Base-by-base conservation (phyloP, 2,797 vertebrate genomes). In the Microcaecilia unicolor region DNA sequence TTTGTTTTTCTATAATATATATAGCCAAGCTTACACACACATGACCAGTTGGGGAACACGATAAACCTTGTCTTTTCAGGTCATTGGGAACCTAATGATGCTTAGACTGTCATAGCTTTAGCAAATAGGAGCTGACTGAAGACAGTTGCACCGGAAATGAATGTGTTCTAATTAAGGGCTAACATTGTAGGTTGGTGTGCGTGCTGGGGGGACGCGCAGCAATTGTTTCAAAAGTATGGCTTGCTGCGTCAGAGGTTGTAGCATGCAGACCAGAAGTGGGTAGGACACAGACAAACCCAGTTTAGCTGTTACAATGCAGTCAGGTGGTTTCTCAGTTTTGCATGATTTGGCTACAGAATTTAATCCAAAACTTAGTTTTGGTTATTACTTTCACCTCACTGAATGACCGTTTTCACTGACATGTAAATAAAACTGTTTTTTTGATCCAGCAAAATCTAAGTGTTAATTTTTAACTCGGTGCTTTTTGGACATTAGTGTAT, bases 161-260 rank as follows among this genome's bases (percentile, higher is more conserved):
- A 33, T 50, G 4, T 44, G 25, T 58, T n/a, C n/a, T 72, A 50
- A 53, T n/a, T 64, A 80, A 81, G 79, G 75, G 78, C 78, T 83
- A 67, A 63, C 67, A 52, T 66, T 52, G 65, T 46, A 31, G 56
- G 51, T 55, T 53, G 22, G 51, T 12, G 24, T 0, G 10, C 51
- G 56, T 27, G 52, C 35, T 49, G 22, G 36, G 37, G 35, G 30
- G 44, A 39, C 28, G 34, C 21, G 10, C 22, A 24, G 25, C 1
- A 17, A 41, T 15, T 34, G 35, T 41, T 18, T 39, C 48, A 40
- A 38, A 36, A 34, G 12, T 34, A 23, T 20, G 23, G 28, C 47
- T 56, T 51, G 44, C 56, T 60, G 23, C 48, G 25, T 44, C 39
- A 45, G 9, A 3, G 19, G 41, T 69, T 34, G 40, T 56, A n/a